Conservation (phyloP, 53 echinoderm and acorn worm species). For the Zoroaster sp. region DNA sequence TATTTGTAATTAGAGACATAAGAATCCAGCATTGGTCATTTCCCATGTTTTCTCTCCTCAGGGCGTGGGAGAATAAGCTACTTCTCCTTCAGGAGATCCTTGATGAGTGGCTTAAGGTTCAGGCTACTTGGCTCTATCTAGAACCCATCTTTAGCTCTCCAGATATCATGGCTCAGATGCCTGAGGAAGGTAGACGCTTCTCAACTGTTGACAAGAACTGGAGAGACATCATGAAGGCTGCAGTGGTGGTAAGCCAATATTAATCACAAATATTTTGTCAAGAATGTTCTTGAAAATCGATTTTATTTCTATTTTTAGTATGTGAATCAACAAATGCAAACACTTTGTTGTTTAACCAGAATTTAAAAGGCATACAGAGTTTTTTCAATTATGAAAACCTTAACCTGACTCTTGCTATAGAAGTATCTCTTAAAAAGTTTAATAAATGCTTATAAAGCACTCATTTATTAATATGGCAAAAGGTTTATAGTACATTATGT, state of each 20-base stretch:
- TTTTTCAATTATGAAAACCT: too few species aligned
- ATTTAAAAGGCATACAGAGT: too few species aligned
- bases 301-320: neutral
- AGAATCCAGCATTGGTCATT: neutral
- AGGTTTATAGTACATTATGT: too few species aligned
- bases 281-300: too few species aligned
- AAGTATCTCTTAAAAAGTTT: too few species aligned
- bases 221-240: slow-evolving; percentile 99
- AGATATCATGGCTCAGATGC: slow-evolving; percentile 99
- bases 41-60: neutral
- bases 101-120: slow-evolving; percentile 99
- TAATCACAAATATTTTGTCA: too few species aligned
- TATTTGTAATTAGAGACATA: too few species aligned
- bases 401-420: too few species aligned
- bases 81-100: slow-evolving; percentile 94
- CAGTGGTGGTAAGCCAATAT: slow-evolving; percentile 93
- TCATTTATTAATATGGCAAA: too few species aligned
- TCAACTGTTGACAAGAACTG: slow-evolving; percentile 98
- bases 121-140: slow-evolving; percentile 98
- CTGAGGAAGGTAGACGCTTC: slow-evolving; percentile 95
- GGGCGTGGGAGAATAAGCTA: slow-evolving; percentile 90
- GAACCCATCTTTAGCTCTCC: slow-evolving; percentile 99
- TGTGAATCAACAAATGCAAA: too few species aligned
- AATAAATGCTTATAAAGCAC: too few species aligned
- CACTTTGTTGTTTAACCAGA: too few species aligned